A percentile compares a stretch with the other conserved stretches of the same genome.
phyloP scores from a whole-genome alignment of 2,888 invertebrate species.

The Chrysomela aeneicollis region DNA sequence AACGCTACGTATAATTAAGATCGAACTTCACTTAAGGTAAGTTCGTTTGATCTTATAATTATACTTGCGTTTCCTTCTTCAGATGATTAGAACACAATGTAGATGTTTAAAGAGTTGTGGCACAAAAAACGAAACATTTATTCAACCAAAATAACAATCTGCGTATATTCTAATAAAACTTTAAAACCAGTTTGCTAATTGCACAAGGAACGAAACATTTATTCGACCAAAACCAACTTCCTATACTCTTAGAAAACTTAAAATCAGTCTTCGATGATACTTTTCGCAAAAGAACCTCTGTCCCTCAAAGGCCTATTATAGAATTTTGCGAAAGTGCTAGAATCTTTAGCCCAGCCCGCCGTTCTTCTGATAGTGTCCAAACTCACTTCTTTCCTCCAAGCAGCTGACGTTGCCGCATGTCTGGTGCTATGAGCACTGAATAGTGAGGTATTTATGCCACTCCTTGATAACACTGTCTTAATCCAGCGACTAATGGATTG shows the following conservation, averaged over 20 bases:
- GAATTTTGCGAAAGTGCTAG: slow-evolving; percentile 39
- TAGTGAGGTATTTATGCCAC: slow-evolving; percentile 38
- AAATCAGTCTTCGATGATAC: slow-evolving; percentile 4
- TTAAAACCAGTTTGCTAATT: background rate
- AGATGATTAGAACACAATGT: slow-evolving; percentile 1
- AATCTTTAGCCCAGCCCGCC: slow-evolving; percentile 40
- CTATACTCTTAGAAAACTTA: background rate
- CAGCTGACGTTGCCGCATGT: slow-evolving; percentile 45
- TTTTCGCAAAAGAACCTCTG: background rate
- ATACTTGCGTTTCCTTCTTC: slow-evolving; percentile 5
- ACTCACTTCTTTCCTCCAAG: slow-evolving; percentile 36
- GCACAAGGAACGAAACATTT: too few relatives aligned
- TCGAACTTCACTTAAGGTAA: too few relatives aligned
- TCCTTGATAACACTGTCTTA: slow-evolving; percentile 29
- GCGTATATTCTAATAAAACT: background rate
- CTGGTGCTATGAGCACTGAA: slow-evolving; percentile 43
- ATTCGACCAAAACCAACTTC: too few relatives aligned
- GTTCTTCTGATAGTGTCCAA: slow-evolving; percentile 39
- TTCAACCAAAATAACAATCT: background rate
- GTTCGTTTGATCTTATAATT: slow-evolving; percentile 16
- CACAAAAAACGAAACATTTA: background rate
- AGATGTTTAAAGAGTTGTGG: slow-evolving; percentile 13
- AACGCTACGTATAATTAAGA: too few relatives aligned
- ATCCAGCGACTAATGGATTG: slow-evolving; percentile 44
- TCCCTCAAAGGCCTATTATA: slow-evolving; percentile 36